Base-by-base conservation (phyloP, 30 jellyfish, hydroid and myxozoan species). In the Catostylus mosaicus region DNA sequence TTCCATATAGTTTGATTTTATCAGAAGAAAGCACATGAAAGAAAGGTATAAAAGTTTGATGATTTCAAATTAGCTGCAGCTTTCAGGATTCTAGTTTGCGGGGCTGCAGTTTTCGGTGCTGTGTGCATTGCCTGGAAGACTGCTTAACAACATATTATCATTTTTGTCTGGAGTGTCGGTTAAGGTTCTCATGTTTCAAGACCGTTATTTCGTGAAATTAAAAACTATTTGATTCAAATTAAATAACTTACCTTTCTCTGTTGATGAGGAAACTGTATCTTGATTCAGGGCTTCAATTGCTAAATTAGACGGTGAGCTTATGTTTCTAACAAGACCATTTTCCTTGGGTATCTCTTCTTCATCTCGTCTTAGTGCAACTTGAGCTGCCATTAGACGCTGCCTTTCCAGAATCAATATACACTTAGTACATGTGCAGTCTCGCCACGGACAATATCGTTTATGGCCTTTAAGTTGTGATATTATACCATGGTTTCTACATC, bases 321-420 rank as follows among this genome's bases (percentile, higher is more conserved):
- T 33, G 52, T 67, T 66, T 40, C 70, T 37, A 27, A n/a, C 50
- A n/a, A 76, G 67, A 57, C 91, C 81, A 32, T 73, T 74, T 60
- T 74, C 88, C 24, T 54, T 74, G 2, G 95, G 89, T 29, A 67
- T n/a, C 46, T 69, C 97, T 60, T 88, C 97, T 27, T 88, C 97
- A 48, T 88, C 93, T 51, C 92, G 63, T 43, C 97, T 74, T 16
- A 88, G 82, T 10, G 97, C 97, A 54, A 88, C 90, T 56, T 88
- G 97, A 24, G 97, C 97, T 47, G 97, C 97, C 97, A 88, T 88
- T 26, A 88, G 71, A 10, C 97, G 93, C 66, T 88, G 97, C 75
- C 97, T 80, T 65, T 88, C 97, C 40, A 79, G 74, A 31, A 88
- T 88, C 67, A 88, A 37, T 32, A 88, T 88, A 72, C 97, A 88